A percentile compares a stretch with the other conserved stretches of the same genome.
Evolutionary conservation across 2,888 invertebrate species (phyloP).

Genomic region (Bembecia ichneumoniformis): DNA sequence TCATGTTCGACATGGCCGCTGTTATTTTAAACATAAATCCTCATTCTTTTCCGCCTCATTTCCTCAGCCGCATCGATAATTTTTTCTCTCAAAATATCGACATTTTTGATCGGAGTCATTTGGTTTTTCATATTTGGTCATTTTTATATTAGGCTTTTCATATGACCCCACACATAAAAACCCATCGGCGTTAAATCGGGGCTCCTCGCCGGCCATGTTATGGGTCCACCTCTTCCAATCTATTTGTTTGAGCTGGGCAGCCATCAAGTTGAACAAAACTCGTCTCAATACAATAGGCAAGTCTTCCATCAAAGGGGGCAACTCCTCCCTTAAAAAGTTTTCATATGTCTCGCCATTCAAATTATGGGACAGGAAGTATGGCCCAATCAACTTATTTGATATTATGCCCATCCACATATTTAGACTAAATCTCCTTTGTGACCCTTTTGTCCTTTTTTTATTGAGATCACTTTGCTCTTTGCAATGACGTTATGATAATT

Average conservation of each 20-base stretch:
- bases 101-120: conserved; percentile 7
- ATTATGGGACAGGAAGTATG: conserved; percentile 17
- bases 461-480: conserved; percentile 14
- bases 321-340: no score
- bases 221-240: conserved; percentile 17
- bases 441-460: conserved; percentile 15
- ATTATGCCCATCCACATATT: conserved; percentile 22
- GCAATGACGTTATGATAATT: conserved; percentile 21
- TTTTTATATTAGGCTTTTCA: conserved; percentile 3
- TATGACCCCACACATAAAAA: not conserved
- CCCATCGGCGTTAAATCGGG: conserved; percentile 8
- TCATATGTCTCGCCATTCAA: no score
- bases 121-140: no score
- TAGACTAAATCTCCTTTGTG: no score
- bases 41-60: no score
- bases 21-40: no score
- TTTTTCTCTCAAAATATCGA: conserved; percentile 10
- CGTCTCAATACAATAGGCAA: no score
- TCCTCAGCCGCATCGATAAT: no score
- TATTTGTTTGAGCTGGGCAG: conserved; percentile 15
- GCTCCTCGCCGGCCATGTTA: conserved; percentile 18
- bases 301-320: no score
- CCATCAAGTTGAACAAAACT: conserved; percentile 17
- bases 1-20: no score
- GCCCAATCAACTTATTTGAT: conserved; percentile 16